These are phyloP conservation scores for Pachyramphus minor DNA, from an alignment of 2,113 vertebrate genomes.

Conservation along the genomic window DNA sequence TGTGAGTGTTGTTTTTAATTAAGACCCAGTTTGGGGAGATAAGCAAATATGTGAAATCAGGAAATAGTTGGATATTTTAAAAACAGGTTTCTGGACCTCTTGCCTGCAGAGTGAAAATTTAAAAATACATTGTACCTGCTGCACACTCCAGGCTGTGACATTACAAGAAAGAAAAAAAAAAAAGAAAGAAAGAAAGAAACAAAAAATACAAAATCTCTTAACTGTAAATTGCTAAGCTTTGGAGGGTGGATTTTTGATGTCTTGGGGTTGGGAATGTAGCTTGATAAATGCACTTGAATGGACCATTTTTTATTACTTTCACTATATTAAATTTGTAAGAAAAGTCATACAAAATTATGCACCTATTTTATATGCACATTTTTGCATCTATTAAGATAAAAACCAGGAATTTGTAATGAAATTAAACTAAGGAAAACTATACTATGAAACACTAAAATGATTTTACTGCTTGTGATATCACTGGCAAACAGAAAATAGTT, in stretches of 20 bases:
- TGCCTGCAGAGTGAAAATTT: not conserved
- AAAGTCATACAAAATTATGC: not conserved
- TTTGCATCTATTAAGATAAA: not conserved
- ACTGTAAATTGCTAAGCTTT: not conserved
- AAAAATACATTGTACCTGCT: not conserved
- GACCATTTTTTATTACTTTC: not conserved
- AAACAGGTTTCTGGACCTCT: not conserved
- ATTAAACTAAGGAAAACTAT: not conserved
- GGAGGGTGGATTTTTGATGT: not conserved
- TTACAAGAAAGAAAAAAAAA: not conserved
- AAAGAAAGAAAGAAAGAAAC: accelerated
- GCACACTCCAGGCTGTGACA: not conserved
- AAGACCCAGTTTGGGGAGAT: not conserved
- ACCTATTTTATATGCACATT: not conserved
- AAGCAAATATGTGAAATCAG: not conserved
- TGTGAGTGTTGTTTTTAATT: not conserved
- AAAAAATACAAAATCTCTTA: not conserved
- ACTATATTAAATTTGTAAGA: not conserved
- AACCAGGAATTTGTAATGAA: not conserved
- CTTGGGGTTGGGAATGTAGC: not conserved
- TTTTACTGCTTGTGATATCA: not conserved
- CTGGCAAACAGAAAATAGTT: not conserved
- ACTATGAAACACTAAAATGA: not conserved
- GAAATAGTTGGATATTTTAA: not conserved
- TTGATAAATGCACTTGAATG: not conserved